These are phyloP conservation scores for Otus sunia DNA, from an alignment of 2,113 vertebrate species.

Conservation along the genomic window DNA sequence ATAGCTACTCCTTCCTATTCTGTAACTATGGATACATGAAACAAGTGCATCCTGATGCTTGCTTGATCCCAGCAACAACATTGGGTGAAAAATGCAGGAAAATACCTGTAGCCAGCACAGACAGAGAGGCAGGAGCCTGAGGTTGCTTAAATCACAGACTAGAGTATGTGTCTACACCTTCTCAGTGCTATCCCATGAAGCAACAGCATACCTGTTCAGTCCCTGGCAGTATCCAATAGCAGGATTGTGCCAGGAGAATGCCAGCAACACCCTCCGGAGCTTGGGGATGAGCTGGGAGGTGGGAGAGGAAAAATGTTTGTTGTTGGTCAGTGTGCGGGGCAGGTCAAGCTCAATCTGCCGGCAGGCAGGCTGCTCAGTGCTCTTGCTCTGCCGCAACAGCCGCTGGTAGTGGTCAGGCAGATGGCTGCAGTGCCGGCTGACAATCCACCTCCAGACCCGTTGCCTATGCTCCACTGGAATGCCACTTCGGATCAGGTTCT, in stretches of 20 bases:
- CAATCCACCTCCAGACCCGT: conserved; percentile 86
- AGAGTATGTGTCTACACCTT: not conserved
- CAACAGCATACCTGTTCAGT: conserved; percentile 80
- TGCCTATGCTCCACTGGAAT: conserved; percentile 83
- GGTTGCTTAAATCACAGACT: not conserved
- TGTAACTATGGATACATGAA: not conserved
- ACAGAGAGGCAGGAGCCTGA: not conserved
- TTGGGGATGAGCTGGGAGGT: conserved; percentile 82
- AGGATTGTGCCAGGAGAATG: conserved; percentile 94
- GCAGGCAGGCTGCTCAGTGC: conserved; percentile 79
- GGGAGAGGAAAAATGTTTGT: conserved; percentile 87
- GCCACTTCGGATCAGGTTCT: conserved; percentile 83
- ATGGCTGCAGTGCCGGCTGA: conserved; percentile 58
- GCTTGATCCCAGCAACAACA: not conserved
- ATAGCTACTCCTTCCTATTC: not conserved
- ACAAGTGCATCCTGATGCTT: not conserved
- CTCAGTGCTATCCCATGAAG: not conserved
- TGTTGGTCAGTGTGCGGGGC: conserved; percentile 89
- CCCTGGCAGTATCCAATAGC: conserved; percentile 94
- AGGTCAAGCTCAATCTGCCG: conserved; percentile 95
- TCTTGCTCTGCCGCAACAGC: conserved; percentile 77
- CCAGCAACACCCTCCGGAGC: conserved; percentile 86
- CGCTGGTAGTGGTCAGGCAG: conserved; percentile 76
- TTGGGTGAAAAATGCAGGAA: not conserved
- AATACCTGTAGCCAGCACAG: not conserved